Base-by-base conservation (phyloP, 2,797 vertebrate species). In the Bryconaethiops microstoma region DNA sequence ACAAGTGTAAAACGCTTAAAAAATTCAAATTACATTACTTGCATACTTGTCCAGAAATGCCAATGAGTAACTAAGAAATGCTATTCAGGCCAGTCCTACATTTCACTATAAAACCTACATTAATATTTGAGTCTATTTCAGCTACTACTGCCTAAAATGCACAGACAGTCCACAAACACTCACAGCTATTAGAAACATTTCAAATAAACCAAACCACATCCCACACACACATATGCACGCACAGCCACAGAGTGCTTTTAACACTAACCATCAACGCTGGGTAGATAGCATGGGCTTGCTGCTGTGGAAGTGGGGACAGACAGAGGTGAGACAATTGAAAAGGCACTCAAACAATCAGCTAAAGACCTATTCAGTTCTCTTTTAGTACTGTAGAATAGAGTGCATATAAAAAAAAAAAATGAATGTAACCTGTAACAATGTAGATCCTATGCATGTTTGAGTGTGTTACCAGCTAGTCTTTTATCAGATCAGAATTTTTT, bases 251-350 rank as follows among this genome's bases (percentile, higher is more conserved):
- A n/a, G 35, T 78, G 74, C 42, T 25, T 78, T 77, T 65, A 78
- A 80, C 87, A 92, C 92, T 93, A 88, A 94, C 90, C 93, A 91
- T 94, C 85, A 93, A 88, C 65, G 89, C 83, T 85, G 91, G 91
- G 87, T 88, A 92, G 88, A 92, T 83, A 86, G 84, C 86, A 85
- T 90, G 91, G 86, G 89, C 90, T 50, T 87, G 91, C 83, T 88
- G 91, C 91, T 91, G 91, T 89, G 87, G 78, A 79, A 77, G 70
- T 78, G 77, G 69, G 69, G 59, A 83, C 50, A 83, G 40, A 62
- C 71, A 68, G 55, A 59, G 64, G 69, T 77, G 68, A 85, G 60
- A 82, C 60, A 68, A n/a, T 63, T 40, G 42, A 39, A 62, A 64
- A 76, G 14, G 23, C 55, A 63, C 82, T 45, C 72, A 68, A 68